Conservation (phyloP, 2,113 vertebrate species). For the Cisticola juncidis region DNA sequence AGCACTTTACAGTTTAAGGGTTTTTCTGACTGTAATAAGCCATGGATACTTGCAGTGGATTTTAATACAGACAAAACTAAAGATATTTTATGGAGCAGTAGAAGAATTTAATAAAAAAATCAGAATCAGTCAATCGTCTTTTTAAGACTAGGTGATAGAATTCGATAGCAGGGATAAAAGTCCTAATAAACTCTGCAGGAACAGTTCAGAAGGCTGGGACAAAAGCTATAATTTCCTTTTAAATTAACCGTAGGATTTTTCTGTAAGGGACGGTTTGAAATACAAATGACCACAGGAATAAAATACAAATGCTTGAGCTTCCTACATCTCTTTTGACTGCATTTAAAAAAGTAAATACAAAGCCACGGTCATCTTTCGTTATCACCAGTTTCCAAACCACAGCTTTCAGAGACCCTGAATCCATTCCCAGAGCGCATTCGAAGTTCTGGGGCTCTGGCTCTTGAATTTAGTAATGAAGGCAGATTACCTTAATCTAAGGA, state of each 20-base stretch:
- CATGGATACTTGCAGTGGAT: background rate
- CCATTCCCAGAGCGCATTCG: background rate
- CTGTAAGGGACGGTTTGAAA: background rate
- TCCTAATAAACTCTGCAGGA: slow-evolving; percentile 1
- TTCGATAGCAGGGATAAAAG: background rate
- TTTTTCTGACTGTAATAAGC: background rate
- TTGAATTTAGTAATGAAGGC: slow-evolving; percentile 43
- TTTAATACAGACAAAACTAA: slow-evolving; percentile 16
- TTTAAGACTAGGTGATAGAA: slow-evolving; percentile 22
- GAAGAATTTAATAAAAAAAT: slow-evolving; percentile 35
- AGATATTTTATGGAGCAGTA: background rate
- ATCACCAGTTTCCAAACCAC: background rate
- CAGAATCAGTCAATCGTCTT: background rate
- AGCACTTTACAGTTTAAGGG: background rate
- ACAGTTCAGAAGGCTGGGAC: background rate
- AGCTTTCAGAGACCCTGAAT: background rate
- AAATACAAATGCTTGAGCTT: background rate
- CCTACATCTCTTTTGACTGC: background rate
- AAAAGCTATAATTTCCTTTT: background rate
- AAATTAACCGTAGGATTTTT: slow-evolving; percentile 1
- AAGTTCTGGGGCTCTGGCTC: background rate
- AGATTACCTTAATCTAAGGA: slow-evolving; percentile 61
- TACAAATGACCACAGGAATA: background rate
- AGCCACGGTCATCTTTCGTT: background rate
- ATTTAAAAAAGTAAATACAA: background rate